Base-by-base conservation (phyloP, 2,797 vertebrate species). In the Vespertilio murinus region DNA sequence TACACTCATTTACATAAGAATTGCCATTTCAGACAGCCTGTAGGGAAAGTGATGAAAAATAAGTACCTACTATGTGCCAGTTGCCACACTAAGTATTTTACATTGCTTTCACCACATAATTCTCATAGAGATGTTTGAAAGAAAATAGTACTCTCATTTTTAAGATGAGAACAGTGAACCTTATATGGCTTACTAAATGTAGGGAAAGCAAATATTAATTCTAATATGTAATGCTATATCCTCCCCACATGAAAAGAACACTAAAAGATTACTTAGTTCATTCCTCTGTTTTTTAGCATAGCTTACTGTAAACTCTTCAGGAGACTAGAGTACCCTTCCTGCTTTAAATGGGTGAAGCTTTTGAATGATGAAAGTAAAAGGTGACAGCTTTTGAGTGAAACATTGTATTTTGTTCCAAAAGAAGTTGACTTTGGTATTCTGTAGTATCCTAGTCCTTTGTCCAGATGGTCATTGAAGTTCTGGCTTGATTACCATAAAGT, bases 301-400 rank as follows among this genome's bases (percentile, higher is more conserved):
- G 22, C 28, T 88, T 80, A 92, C 61, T 61, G 30, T 73, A 81
- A 90, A 94, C 85, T 94, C 73, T 52, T 90, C 25, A 35, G 61
- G n/a, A 45, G 17, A 75, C 67, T 40, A 67, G 52, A 49, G 49
- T 75, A 49, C 12, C 77, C 87, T 85, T 90, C 23, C n/a, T 47
- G 11, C 74, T 69, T 94, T 88, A 92, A 75, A 87, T 80, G 6
- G 45, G 6, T 81, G 65, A 33, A 83, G 54, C 7, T 70, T 65
- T 59, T 94, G 81, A 80, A 88, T 80, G 35, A 54, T 92, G 20
- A 92, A 91, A 90, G 54, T 90, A 90, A 93, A 64, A 84, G 81
- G 17, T 69, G 35, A 92, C 64, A 96, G 82, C 42, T 47, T 90
- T 5, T 91, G 40, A 84, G 38, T 80, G 54, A 91, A 95, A 81